Base-by-base conservation (phyloP, 2,888 invertebrate genomes). In the Harpagoxenus sublaevis region DNA sequence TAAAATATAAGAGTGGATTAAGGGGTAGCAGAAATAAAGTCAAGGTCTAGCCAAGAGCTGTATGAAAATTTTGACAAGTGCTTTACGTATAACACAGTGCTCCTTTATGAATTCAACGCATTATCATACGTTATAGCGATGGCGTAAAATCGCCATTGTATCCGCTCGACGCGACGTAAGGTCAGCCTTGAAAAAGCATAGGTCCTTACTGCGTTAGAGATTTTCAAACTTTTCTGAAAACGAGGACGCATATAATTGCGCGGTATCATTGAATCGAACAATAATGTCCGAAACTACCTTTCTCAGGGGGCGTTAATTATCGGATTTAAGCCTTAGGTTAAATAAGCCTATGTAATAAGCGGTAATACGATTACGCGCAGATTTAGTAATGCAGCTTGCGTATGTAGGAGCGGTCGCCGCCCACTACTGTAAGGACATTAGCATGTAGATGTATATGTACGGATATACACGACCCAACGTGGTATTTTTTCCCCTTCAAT, bases 281-380 rank as follows among this genome's bases (percentile, higher is more conserved):
- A 70, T 42, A 35, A 60, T 57, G 15, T 1, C 12, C 15, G 15
- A 8, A 15, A 5, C 15, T 31, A 15, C 12, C 35, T 39, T 66
- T 48, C 35, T 60, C 9, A 1, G 39, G 12, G 18, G 18, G 3
- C n/a, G 12, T 81, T 81, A 81, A 60, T 81, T 60, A 71, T 60
- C 39, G 39, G 48, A 71, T 81, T 48, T 71, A 9, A 71, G 12
- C 28, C 48, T 70, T 28, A 4, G 15, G 4, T 51, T 48, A 70
- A 71, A 28, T 71, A 81, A 70, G 35, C 60, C 48, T 5, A 15
- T 31, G 15, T 68, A 55, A 68, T 66, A 31, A 65, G 28, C 9
- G 48, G 28, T 81, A 81, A 83, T 77, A 39, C 39, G 63, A 31
- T 74, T 71, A 57, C 62, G 51, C 60, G 62, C 53, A 51, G 83